Conservation (phyloP, 2,888 invertebrate species). For the Drosophila recens region DNA sequence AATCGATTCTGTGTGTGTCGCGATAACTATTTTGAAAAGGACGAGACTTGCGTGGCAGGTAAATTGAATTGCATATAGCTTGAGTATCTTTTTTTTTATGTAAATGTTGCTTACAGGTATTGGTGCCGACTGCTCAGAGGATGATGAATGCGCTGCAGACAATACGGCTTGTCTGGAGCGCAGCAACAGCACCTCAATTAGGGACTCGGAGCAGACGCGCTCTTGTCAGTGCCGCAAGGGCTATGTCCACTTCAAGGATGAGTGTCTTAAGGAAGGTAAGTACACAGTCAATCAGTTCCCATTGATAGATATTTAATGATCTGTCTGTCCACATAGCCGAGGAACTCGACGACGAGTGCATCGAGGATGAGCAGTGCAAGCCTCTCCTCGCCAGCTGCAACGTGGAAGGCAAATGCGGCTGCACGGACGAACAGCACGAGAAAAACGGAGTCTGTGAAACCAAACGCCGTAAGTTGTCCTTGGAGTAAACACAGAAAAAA, state of each 20-base stretch:
- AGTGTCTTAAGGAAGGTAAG: conserved; percentile 83
- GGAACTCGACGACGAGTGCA: conserved; percentile 82
- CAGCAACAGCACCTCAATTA: conserved; percentile 54
- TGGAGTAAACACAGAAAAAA: background rate
- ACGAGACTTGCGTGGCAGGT: conserved; percentile 80
- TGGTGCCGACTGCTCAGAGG: conserved; percentile 78
- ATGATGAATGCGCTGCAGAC: conserved; percentile 76
- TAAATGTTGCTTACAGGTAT: conserved; percentile 61
- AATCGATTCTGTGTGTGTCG: conserved; percentile 82
- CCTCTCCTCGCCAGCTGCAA: conserved; percentile 83
- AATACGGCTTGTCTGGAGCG: conserved; percentile 74
- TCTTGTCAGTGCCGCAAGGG: conserved; percentile 84
- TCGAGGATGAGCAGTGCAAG: conserved; percentile 84
- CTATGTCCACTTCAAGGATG: conserved; percentile 83
- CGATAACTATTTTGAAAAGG: conserved; percentile 72
- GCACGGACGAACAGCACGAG: conserved; percentile 80
- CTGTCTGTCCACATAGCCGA: conserved; percentile 60
- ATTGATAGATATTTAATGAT: background rate
- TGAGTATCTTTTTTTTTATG: too few species aligned
- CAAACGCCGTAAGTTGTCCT: conserved; percentile 72
- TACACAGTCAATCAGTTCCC: background rate
- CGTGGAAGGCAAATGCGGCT: conserved; percentile 79
- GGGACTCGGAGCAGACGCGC: conserved; percentile 63
- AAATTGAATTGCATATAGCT: background rate
- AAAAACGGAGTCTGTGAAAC: conserved; percentile 80